Evolutionary conservation across 92 coral and sea anemone species (phyloP), one percentile per base, ranked within the genome.

Genomic region (Heteractis magnifica): DNA sequence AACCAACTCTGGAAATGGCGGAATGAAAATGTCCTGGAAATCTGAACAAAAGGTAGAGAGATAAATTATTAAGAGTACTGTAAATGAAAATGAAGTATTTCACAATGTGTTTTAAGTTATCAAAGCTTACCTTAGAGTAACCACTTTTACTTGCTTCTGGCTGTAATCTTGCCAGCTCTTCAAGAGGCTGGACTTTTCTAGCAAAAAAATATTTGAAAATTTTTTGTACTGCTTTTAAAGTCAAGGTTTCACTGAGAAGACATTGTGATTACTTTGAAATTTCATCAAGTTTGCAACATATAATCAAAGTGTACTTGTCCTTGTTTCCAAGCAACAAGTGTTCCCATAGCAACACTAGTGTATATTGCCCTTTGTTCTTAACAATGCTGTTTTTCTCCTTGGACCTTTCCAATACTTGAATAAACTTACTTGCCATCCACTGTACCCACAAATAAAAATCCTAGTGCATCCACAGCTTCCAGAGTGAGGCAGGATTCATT

Each of bases 401-500:
- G 73, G 0, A 68, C 10, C 74, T 68, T 68, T 68, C n/a, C 15
- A 51, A 56, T 12, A 56, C 10, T 62, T 4, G 26, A 6, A 6
- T 5, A 18, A 18, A 76, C 85, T 11, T 60, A 96, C 99, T 89
- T 92, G 73, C 90, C 87, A 86, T 92, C 99, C 60, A 80, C 52
- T 12, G 90, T 82, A 70, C 99, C 99, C 58, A 92, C 87, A 34
- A 96, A 92, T 50, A 96, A 79, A 79, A 96, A 92, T 18, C 99
- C 99, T 52, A 96, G 92, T 10, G 98, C 96, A 87, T 96, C 95
- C 10, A 96, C 90, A 64, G 99, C 99, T 72, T 96, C 99, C 73
- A 92, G 87, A 16, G 99, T 92, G 8, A 96, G 89, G 51, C 91
- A 84, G 9, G 95, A 90, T 60, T 96, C 99, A 78, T 80, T 90